These are phyloP conservation scores for Oryzias woworae DNA, from an alignment of 2,113 vertebrate species.

Conservation along the genomic window DNA sequence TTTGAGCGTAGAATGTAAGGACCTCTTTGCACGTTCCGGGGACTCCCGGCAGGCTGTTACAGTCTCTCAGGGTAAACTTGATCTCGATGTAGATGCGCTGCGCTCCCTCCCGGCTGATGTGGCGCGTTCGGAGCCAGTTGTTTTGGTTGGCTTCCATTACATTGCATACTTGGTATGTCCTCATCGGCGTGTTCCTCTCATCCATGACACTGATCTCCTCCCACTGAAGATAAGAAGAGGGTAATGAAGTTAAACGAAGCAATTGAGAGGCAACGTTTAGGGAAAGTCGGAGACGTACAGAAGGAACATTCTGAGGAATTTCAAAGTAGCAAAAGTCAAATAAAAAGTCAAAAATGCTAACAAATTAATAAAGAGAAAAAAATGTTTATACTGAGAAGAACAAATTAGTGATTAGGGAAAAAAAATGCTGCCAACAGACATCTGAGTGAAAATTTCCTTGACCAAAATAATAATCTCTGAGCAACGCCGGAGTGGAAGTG, in stretches of 20 bases:
- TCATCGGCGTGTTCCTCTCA: slow-evolving; percentile 82
- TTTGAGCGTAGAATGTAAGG: slow-evolving; percentile 7
- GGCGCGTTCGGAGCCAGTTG: slow-evolving; percentile 83
- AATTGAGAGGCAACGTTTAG: background rate
- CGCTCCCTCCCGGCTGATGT: slow-evolving; percentile 80
- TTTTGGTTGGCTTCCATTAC: slow-evolving; percentile 85
- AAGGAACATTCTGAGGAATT: background rate
- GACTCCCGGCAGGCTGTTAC: slow-evolving; percentile 83
- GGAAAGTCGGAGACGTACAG: no score
- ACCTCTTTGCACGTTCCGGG: slow-evolving; percentile 85
- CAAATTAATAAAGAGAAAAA: no score
- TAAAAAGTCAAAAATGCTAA: background rate
- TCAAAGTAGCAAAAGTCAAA: background rate
- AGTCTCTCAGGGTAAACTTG: slow-evolving; percentile 85
- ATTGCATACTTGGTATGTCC: slow-evolving; percentile 84
- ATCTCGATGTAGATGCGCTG: slow-evolving; percentile 85
- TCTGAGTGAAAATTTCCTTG: slow-evolving; percentile 23
- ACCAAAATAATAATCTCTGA: slow-evolving; percentile 17
- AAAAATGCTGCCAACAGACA: background rate
- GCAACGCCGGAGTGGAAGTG: slow-evolving; percentile 2
- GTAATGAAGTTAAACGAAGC: background rate
- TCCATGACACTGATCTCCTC: slow-evolving; percentile 88
- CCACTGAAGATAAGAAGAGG: slow-evolving; percentile 70
- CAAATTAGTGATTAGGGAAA: no score
- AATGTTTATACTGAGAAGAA: background rate